Base-by-base conservation (phyloP, 2,888 invertebrate species). In the Callyntrura guangdongensis region DNA sequence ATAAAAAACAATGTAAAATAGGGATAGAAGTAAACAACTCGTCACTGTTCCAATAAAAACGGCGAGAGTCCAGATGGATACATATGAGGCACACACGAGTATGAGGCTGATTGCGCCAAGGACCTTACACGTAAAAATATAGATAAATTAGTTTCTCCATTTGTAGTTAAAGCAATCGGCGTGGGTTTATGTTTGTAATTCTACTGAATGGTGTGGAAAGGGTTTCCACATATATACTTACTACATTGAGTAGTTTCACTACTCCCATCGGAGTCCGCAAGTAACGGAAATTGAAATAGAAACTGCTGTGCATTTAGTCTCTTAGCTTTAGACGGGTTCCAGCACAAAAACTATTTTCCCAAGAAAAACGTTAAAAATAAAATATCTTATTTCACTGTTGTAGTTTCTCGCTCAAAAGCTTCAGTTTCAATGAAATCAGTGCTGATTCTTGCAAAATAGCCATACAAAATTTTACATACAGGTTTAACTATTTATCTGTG, bases 61-160 rank as follows among this genome's bases (percentile, higher is more conserved):
- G 36, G 74, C 89, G 36, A 91, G 61, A 8, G 89, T 85, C 86
- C 87, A 91, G 5, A 86, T n/a, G 6, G 92, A 83, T 14, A 90
- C 77, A 86, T 88, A 91, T 36, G 91, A 59, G 8, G 77, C 56
- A 5, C 86, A 79, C 1, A 86, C 84, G 9, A 93, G 86, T 25
- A 89, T 83, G 17, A 93, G 69, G 53, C 91, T 91, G 8, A 86
- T 27, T 72, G 69, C 79, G 20, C 92, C 92, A 64, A 93, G 27
- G 11, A n/a, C 9, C 36, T 72, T 77, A 59, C 25, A 9, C 20
- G 8, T 59, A 27, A 59, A 81, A 3, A 27, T 56, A 9, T 0
- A 77, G 20, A 77, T 14, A 11, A 14, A 17, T 36, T 49, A 22
- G n/a, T n/a, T n/a, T n/a, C n/a, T n/a, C n/a, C n/a, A n/a, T n/a